Base-by-base conservation (phyloP, 2,797 vertebrate species). In the Philypnodon macrostomus region DNA sequence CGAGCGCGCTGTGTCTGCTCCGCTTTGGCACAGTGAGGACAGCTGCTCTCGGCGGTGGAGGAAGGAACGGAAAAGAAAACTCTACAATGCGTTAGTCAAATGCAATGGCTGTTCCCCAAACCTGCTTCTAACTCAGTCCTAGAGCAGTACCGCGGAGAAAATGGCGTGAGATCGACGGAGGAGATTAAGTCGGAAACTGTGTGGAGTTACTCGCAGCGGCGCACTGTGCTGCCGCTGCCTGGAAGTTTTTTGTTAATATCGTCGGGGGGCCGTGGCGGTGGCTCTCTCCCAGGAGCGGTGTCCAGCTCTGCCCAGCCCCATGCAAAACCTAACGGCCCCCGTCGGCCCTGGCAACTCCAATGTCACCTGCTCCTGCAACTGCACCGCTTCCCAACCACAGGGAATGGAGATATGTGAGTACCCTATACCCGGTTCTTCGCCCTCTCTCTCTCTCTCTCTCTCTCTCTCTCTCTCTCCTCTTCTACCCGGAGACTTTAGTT, bases 361-460 rank as follows among this genome's bases (percentile, higher is more conserved):
- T 90, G 89, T 90, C 90, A 91, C 88, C 87, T 91, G 88, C 86
- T 89, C 84, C 83, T 90, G 87, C 81, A 92, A 91, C 86, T 89
- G 87, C 81, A 88, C 85, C 75, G 88, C 85, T 77, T 85, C 88
- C 85, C 89, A 88, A 60, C 85, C 89, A 84, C 88, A 89, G 87
- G 88, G 85, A 81, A 90, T 91, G 90, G 89, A 90, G 81, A 89
- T 91, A 83, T 91, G 90, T 91, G 70, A 91, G 90, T 86, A 79
- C n/a, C n/a, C 33, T 45, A 64, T 79, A 65, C 49, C 64, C 42
- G 42, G 24, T 49, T 59, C 67, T 48, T 32, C 27, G 51, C 7
- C 27, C 65, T 23, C 6, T 23, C 21, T 21, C 15, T 21, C 23
- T 24, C 24, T 8, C 26, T 3, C 23, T 24, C 24, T 9, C 27